Evolutionary conservation across 2,888 invertebrate genomes (phyloP).

Genomic region (Agonopterix alstromeriana): DNA sequence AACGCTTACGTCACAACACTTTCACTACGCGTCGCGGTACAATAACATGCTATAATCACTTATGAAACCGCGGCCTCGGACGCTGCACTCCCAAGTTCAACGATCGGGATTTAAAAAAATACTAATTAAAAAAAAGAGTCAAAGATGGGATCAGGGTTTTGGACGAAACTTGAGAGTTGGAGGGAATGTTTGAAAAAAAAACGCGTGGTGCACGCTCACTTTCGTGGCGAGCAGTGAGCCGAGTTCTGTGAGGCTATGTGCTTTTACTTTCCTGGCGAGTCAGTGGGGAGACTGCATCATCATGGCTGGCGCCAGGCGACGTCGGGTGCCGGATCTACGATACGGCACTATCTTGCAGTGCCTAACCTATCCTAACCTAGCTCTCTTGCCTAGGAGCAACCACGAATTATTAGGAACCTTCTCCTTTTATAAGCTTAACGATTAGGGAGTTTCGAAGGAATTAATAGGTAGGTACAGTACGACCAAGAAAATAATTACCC

Average conservation of each 20-base stretch:
- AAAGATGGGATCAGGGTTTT: slow-evolving; percentile 19
- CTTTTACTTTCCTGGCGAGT: slow-evolving; percentile 67
- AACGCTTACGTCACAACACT: slow-evolving; percentile 69
- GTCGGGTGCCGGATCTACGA: too few species aligned
- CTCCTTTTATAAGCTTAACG: too few species aligned
- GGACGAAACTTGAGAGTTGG: slow-evolving; percentile 9
- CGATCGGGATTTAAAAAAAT: slow-evolving; percentile 36
- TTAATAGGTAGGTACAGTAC: too few species aligned
- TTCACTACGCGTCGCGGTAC: slow-evolving; percentile 54
- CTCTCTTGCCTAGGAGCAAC: too few species aligned
- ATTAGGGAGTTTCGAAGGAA: too few species aligned
- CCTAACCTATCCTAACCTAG: too few species aligned
- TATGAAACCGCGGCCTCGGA: slow-evolving; percentile 43
- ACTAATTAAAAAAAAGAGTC: slow-evolving; percentile 20
- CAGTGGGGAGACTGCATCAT: slow-evolving; percentile 53
- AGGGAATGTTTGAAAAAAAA: slow-evolving; percentile 3
- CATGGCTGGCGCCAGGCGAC: too few species aligned
- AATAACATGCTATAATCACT: slow-evolving; percentile 58
- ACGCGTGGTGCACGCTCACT: slow-evolving; percentile 62
- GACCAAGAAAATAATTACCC: too few species aligned
- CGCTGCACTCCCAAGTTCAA: slow-evolving; percentile 61
- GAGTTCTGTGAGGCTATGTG: slow-evolving; percentile 38
- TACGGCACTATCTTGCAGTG: too few species aligned
- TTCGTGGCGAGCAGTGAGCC: slow-evolving; percentile 58
- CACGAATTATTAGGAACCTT: too few species aligned